Conservation (phyloP, 2,888 invertebrate genomes). For the Yponomeuta plumbellus region DNA sequence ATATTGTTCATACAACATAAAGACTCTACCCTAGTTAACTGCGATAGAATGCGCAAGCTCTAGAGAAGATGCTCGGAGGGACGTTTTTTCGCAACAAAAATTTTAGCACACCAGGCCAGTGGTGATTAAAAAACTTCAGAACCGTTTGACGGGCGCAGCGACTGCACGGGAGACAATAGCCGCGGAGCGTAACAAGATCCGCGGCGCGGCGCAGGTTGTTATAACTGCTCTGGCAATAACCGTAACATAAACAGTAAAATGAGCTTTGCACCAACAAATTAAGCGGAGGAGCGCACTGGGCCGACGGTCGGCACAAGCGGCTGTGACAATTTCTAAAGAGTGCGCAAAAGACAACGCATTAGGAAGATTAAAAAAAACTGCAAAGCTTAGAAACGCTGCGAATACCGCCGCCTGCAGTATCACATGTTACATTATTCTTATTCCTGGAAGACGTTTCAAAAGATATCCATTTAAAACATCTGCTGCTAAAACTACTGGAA, state of each 20-base stretch:
- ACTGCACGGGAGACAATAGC: conserved; percentile 19
- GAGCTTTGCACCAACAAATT: conserved; percentile 15
- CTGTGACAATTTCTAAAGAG: conserved; percentile 52
- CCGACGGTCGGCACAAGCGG: conserved; percentile 35
- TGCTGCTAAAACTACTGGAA: conserved; percentile 1
- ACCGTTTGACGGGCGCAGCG: not conserved
- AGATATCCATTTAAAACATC: not conserved
- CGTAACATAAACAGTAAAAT: conserved; percentile 15
- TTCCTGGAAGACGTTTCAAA: not conserved
- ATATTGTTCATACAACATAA: no score
- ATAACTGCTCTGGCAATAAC: conserved; percentile 25
- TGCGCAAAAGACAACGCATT: conserved; percentile 59
- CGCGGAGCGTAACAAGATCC: conserved; percentile 22
- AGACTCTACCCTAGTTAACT: not conserved
- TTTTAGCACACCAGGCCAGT: not conserved
- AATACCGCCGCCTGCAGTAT: conserved; percentile 28
- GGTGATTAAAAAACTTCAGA: conserved; percentile 1
- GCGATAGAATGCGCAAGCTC: not conserved
- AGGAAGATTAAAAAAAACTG: conserved; percentile 69
- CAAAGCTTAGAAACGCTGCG: conserved; percentile 57
- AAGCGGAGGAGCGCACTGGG: conserved; percentile 8
- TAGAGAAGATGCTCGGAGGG: not conserved
- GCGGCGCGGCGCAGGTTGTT: conserved; percentile 26
- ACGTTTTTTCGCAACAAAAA: not conserved
- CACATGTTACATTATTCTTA: conserved; percentile 13